Conservation (phyloP, 2,113 vertebrate species). For the Laterallus jamaicensis region DNA sequence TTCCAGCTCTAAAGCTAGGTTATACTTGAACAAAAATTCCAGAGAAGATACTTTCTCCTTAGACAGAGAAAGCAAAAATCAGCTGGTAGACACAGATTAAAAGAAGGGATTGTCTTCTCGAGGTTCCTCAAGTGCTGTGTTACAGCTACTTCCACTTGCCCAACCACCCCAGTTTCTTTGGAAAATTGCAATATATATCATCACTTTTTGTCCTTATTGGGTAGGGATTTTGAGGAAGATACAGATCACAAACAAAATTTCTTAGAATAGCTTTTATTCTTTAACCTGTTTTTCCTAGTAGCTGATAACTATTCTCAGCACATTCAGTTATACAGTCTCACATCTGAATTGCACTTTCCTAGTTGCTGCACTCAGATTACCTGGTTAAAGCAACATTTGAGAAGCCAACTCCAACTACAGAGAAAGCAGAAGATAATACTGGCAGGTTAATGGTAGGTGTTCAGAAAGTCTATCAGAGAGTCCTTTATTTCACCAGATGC, state of each 20-base stretch:
- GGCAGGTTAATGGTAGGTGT: neutral
- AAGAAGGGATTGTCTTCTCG: neutral
- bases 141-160: neutral
- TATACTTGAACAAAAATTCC: neutral
- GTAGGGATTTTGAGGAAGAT: neutral
- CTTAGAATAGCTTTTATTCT: neutral
- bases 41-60: neutral
- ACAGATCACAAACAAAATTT: neutral
- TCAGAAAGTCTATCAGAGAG: neutral
- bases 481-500: neutral
- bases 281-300: neutral
- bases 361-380: rapidly evolving
- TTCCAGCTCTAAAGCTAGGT: neutral
- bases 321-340: neutral
- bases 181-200: neutral
- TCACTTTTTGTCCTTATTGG: neutral
- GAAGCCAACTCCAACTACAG: neutral
- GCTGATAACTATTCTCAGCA: neutral
- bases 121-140: neutral
- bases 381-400: neutral
- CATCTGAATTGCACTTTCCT: neutral
- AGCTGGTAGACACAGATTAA: neutral
- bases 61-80: neutral
- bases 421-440: neutral
- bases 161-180: neutral